phyloP scores from a whole-genome alignment of 2,113 vertebrate species.

The Chloroceryle aenea region DNA sequence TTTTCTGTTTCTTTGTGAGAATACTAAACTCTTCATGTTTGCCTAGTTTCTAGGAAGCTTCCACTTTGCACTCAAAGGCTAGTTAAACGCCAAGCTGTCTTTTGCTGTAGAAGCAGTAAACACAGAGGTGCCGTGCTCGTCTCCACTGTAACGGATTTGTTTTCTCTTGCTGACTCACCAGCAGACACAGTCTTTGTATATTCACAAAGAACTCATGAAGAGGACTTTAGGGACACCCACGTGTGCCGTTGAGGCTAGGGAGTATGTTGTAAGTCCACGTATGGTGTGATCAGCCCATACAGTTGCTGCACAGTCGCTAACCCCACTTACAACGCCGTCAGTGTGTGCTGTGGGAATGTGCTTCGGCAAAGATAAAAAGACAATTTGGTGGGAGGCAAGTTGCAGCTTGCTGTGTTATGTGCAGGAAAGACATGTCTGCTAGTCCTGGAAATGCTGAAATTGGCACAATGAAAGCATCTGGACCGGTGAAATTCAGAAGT shows the following conservation, averaged over 20 bases:
- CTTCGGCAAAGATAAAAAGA: background rate
- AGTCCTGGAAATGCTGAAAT: constrained; percentile 59
- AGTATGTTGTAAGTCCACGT: constrained; percentile 93
- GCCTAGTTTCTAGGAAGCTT: background rate
- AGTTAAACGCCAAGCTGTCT: background rate
- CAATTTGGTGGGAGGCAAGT: background rate
- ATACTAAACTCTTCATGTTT: background rate
- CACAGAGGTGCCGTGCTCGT: background rate
- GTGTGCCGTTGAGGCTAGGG: constrained; percentile 95
- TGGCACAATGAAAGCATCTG: background rate
- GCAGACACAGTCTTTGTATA: constrained; percentile 90
- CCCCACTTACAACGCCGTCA: constrained; percentile 64
- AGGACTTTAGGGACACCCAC: constrained; percentile 96
- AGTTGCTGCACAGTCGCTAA: constrained; percentile 79
- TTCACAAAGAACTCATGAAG: constrained; percentile 98
- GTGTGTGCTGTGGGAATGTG: constrained; percentile 30
- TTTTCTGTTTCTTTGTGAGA: background rate
- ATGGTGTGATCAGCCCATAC: constrained; percentile 61
- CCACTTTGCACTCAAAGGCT: background rate
- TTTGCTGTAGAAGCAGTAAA: constrained; percentile 54
- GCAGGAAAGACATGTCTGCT: background rate
- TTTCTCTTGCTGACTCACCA: constrained; percentile 84
- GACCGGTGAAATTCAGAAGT: background rate
- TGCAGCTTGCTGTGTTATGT: background rate
- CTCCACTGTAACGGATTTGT: constrained; percentile 76